phyloP scores from a whole-genome alignment of 2,113 vertebrate genomes.

The Alligator sinensis region DNA sequence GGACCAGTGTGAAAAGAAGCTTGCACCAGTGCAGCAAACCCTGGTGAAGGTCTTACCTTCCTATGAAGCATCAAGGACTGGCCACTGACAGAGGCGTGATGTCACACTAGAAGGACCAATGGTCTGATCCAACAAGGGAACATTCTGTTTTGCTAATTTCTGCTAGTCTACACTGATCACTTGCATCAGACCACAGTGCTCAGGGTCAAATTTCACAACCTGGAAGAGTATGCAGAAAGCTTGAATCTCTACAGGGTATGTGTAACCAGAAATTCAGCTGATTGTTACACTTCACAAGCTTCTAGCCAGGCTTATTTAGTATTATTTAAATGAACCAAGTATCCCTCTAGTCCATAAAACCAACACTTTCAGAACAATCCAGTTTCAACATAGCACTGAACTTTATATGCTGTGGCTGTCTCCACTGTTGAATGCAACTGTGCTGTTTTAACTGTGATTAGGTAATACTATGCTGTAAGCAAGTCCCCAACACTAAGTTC shows the following conservation, averaged over 20 bases:
- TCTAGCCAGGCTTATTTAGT: too few species aligned
- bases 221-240: background rate
- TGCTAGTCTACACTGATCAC: background rate
- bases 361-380: background rate
- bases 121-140: background rate
- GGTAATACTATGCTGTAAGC: background rate
- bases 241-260: background rate
- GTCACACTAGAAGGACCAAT: background rate
- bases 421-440: conserved; percentile 48
- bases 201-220: background rate
- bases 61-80: background rate
- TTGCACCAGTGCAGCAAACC: background rate
- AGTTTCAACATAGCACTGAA: conserved; percentile 45
- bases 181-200: background rate
- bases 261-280: background rate
- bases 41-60: background rate
- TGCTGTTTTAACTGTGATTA: background rate
- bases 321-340: too few species aligned
- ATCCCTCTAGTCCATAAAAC: background rate
- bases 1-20: background rate
- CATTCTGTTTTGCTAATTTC: background rate
- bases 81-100: background rate
- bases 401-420: conserved; percentile 26
- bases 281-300: background rate
- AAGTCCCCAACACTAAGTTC: background rate